A percentile compares a stretch with the other conserved stretches of the same genome.
Conservation (phyloP, 1,140 invertebrate species). For the Oppia nitens region DNA sequence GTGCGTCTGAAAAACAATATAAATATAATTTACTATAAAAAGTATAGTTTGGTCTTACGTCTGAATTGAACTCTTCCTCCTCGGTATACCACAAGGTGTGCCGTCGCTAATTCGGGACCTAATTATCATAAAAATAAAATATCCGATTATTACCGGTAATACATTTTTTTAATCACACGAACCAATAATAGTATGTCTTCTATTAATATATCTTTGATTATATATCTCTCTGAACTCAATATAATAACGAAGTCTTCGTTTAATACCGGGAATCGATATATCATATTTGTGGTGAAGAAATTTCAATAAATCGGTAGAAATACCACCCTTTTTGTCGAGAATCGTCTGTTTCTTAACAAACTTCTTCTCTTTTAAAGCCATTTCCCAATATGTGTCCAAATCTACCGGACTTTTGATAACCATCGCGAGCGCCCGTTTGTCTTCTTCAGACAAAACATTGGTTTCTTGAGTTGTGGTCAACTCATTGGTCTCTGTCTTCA, state of each 20-base stretch:
- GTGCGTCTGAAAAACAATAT: slow-evolving; percentile 3
- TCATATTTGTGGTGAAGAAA: slow-evolving; percentile 6
- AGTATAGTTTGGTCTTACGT: neutral
- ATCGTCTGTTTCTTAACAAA: neutral
- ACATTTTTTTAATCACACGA: neutral
- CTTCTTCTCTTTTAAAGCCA: neutral
- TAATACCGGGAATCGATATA: neutral
- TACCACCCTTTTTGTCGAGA: neutral
- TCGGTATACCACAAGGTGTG: slow-evolving; percentile 11
- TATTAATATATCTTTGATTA: slow-evolving; percentile 1
- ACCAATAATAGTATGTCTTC: slow-evolving; percentile 8
- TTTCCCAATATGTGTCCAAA: neutral
- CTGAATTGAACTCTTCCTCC: slow-evolving; percentile 12
- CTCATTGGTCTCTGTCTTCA: too few relatives aligned
- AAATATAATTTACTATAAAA: neutral
- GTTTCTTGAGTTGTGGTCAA: too few relatives aligned
- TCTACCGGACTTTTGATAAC: neutral
- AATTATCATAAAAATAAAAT: too few relatives aligned
- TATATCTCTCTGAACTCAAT: neutral
- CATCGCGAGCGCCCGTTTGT: neutral
- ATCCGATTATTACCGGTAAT: too few relatives aligned
- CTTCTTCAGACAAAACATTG: neutral
- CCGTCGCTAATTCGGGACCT: slow-evolving; percentile 15
- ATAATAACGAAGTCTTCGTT: neutral
- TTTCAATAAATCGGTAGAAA: slow-evolving; percentile 1